A percentile compares a stretch with the other conserved stretches of the same genome.
Evolutionary conservation across 2,113 vertebrate genomes (phyloP).

Genomic region (Tetrax tetrax): DNA sequence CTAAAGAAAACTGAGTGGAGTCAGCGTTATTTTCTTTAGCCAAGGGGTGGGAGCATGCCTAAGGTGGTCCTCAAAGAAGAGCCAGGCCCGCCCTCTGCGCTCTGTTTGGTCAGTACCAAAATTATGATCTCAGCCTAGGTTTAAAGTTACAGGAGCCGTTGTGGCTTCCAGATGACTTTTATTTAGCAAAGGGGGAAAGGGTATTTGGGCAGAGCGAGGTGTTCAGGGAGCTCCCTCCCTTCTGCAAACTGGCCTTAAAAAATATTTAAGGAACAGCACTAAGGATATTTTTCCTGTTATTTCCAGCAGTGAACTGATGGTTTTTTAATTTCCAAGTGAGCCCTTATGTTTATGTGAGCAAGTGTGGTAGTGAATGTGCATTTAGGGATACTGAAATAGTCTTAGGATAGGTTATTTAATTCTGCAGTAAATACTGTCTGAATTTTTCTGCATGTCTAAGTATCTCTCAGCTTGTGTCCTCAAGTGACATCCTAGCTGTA

Average conservation of each 20-base stretch:
- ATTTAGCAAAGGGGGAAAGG: slow-evolving; percentile 23
- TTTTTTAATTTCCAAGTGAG: neutral
- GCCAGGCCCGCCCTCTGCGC: slow-evolving; percentile 67
- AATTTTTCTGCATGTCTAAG: neutral
- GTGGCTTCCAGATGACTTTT: slow-evolving; percentile 53
- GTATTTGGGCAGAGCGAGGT: neutral
- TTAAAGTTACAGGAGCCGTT: slow-evolving; percentile 78
- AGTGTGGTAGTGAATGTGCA: neutral
- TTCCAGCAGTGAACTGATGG: neutral
- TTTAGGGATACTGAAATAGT: slow-evolving; percentile 21
- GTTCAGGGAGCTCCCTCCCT: neutral
- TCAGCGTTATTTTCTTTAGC: slow-evolving; percentile 46
- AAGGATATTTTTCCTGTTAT: neutral
- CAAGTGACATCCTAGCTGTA: neutral
- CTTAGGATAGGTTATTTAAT: neutral
- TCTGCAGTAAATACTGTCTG: slow-evolving; percentile 49
- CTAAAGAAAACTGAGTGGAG: neutral
- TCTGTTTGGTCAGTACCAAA: slow-evolving; percentile 71
- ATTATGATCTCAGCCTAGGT: slow-evolving; percentile 73
- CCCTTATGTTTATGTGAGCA: neutral
- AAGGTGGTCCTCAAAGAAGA: slow-evolving; percentile 69
- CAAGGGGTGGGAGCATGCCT: slow-evolving; percentile 58
- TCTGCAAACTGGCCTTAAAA: slow-evolving; percentile 4
- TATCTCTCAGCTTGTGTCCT: slow-evolving; percentile 2
- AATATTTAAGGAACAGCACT: neutral